Percentiles rank a stretch among this genome's conserved stretches.
phyloP scores from a whole-genome alignment of 2,797 vertebrate genomes.

The Merluccius polli region DNA sequence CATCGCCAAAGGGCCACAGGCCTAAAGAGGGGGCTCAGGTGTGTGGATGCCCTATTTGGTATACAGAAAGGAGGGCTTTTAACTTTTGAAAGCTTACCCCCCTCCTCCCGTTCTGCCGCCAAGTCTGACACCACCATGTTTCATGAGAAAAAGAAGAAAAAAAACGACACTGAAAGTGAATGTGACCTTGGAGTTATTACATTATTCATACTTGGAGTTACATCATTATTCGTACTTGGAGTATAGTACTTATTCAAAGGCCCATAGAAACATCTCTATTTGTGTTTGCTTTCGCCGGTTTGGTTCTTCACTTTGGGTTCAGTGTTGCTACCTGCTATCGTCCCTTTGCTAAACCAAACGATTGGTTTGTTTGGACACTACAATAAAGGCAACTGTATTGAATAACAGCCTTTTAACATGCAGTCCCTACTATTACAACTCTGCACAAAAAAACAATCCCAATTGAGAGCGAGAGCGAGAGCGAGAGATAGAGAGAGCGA shows the following conservation, averaged over 20 bases:
- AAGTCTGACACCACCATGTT: background rate
- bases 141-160: background rate
- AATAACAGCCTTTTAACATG: background rate
- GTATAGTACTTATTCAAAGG: too few relatives aligned
- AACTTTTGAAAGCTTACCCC: too few relatives aligned
- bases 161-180: too few relatives aligned
- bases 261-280: too few relatives aligned
- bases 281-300: too few relatives aligned
- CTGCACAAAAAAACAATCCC: too few relatives aligned
- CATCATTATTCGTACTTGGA: too few relatives aligned
- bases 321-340: background rate
- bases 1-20: background rate
- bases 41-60: background rate
- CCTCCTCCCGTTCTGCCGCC: background rate
- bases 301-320: background rate
- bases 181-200: too few relatives aligned
- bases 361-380: background rate
- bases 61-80: background rate
- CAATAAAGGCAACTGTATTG: background rate
- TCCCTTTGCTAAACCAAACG: too few relatives aligned
- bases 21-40: background rate
- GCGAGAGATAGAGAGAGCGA: too few relatives aligned
- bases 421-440: background rate
- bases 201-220: too few relatives aligned
- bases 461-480: too few relatives aligned